phyloP scores from a whole-genome alignment of 1,140 invertebrate species.

The Halyomorpha halys region DNA sequence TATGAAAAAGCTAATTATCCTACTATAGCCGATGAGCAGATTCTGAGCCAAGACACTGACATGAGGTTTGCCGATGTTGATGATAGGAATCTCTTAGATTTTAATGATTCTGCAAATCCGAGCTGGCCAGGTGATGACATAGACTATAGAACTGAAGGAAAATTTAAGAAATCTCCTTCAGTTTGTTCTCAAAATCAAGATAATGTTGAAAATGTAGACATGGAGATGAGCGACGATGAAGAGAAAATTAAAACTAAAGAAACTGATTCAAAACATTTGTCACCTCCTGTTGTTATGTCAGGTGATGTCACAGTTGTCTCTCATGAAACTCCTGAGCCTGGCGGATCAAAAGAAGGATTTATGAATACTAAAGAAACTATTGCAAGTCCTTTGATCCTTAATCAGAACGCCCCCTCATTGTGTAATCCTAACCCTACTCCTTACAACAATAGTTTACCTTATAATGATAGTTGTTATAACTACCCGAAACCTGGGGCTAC shows the following conservation, averaged over 20 bases:
- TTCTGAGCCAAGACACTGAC: conserved; percentile 26
- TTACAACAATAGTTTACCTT: neutral
- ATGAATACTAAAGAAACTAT: neutral
- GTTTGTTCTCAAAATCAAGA: conserved; percentile 34
- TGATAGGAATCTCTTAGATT: conserved; percentile 70
- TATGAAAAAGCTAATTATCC: conserved; percentile 46
- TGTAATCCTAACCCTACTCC: neutral
- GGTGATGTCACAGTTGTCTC: neutral
- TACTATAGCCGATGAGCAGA: conserved; percentile 40
- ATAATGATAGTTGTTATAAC: neutral
- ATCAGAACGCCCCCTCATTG: neutral
- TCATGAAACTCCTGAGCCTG: neutral
- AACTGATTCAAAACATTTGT: neutral
- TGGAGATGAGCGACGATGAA: conserved; percentile 64
- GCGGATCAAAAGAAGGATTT: neutral
- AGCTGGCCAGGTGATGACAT: neutral
- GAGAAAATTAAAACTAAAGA: conserved; percentile 21
- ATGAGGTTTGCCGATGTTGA: conserved; percentile 49
- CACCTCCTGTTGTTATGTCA: too few relatives aligned
- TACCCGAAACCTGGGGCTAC: too few relatives aligned
- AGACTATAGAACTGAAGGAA: conserved; percentile 6
- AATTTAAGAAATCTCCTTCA: neutral
- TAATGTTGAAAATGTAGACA: conserved; percentile 54
- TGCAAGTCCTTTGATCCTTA: neutral
- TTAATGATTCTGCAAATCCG: conserved; percentile 55